Conservation (phyloP, 2,888 invertebrate species). For the Branchipolynoe longqiensis region DNA sequence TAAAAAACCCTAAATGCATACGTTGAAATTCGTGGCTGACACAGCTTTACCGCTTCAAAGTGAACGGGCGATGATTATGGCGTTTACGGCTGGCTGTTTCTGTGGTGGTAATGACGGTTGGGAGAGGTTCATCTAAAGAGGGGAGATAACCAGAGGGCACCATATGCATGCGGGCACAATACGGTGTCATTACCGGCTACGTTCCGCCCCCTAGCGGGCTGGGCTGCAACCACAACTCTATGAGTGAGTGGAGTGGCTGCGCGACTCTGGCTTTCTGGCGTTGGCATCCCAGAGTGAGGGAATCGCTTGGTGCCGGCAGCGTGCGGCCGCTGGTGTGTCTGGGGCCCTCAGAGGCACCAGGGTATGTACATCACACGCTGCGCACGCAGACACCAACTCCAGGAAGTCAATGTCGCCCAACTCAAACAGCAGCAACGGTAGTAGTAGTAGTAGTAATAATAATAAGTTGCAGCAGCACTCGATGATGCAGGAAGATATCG, state of each 20-base stretch:
- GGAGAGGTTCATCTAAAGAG: slow-evolving; percentile 33
- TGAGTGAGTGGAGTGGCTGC: slow-evolving; percentile 5
- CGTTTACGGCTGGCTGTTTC: slow-evolving; percentile 9
- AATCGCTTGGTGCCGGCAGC: background rate
- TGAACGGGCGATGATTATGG: background rate
- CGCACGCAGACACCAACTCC: slow-evolving; percentile 7
- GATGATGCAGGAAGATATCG: slow-evolving; percentile 35
- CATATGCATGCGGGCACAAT: slow-evolving; percentile 14
- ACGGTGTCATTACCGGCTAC: slow-evolving; percentile 33
- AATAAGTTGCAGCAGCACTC: slow-evolving; percentile 1
- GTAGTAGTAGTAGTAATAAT: background rate
- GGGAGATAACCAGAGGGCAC: slow-evolving; percentile 6
- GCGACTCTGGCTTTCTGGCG: background rate
- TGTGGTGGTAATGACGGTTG: slow-evolving; percentile 46
- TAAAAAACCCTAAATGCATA: no score
- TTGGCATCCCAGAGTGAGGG: background rate
- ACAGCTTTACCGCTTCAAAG: no score
- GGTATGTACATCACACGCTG: slow-evolving; percentile 15
- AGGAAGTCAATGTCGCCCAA: slow-evolving; percentile 6
- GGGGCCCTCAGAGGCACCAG: slow-evolving; percentile 53
- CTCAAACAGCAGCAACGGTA: slow-evolving; percentile 6
- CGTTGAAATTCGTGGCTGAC: no score
- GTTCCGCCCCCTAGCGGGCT: slow-evolving; percentile 15
- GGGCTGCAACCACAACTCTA: background rate
- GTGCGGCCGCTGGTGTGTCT: slow-evolving; percentile 35